Evolutionary conservation across 2,797 vertebrate species (phyloP).

Genomic region (Morus bassanus): DNA sequence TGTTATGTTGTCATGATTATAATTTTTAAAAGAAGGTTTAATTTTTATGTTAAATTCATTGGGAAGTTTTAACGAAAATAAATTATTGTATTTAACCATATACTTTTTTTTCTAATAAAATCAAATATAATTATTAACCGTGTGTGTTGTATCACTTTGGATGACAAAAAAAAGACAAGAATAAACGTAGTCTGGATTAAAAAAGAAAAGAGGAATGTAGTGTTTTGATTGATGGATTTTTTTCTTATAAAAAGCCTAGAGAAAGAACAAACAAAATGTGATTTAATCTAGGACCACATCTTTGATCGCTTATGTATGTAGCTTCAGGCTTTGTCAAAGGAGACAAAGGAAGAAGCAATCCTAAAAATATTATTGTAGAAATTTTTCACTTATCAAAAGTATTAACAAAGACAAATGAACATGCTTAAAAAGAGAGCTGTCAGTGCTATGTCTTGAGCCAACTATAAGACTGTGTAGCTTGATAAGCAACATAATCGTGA

Average conservation of each 20-base stretch:
- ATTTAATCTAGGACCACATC: background rate
- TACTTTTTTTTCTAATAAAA: background rate
- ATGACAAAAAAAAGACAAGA: background rate
- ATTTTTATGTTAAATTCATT: background rate
- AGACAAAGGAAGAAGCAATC: background rate
- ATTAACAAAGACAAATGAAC: constrained; percentile 8
- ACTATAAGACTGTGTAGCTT: background rate
- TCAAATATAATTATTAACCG: background rate
- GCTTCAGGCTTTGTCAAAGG: constrained; percentile 7
- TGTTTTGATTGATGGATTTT: constrained; percentile 15
- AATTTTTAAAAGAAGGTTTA: background rate
- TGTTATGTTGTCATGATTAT: background rate
- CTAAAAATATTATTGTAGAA: background rate
- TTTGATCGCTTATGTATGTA: background rate
- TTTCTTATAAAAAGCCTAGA: constrained; percentile 17
- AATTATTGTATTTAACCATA: background rate
- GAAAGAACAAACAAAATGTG: constrained; percentile 21
- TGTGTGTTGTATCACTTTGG: background rate
- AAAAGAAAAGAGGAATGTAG: background rate
- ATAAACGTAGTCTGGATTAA: background rate
- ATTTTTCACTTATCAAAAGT: constrained; percentile 19
- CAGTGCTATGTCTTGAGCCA: background rate
- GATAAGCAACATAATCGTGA: background rate
- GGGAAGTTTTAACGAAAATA: background rate
- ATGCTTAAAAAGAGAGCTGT: background rate